A percentile compares a stretch with the other conserved stretches of the same genome.
Evolutionary conservation across 2,113 vertebrate genomes (phyloP).

Genomic region (Uria aalge): DNA sequence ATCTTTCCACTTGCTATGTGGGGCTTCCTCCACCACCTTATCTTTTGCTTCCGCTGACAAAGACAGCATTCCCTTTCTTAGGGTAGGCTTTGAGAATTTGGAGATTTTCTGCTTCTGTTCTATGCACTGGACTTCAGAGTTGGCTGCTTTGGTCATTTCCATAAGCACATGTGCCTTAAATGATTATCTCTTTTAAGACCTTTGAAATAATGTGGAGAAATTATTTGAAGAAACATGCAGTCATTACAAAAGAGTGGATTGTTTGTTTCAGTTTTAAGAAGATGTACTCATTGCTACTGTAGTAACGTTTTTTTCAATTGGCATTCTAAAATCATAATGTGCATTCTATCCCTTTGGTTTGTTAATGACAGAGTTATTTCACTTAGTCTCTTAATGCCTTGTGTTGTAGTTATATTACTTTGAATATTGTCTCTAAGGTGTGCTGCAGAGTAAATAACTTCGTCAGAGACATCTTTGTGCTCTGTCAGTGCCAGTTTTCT

Average conservation of each 20-base stretch:
- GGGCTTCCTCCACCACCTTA: not conserved
- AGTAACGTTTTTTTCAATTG: not conserved
- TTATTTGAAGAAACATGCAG: not conserved
- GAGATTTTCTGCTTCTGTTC: not conserved
- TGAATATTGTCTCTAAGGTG: not conserved
- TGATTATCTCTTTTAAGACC: not conserved
- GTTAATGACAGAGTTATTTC: not conserved
- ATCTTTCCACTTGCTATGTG: not conserved
- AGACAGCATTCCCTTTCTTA: not conserved
- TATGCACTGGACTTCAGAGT: not conserved
- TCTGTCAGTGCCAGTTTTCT: not conserved
- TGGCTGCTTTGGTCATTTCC: not conserved
- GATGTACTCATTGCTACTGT: not conserved
- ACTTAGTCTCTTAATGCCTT: not conserved
- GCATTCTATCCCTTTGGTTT: not conserved
- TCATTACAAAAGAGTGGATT: not conserved
- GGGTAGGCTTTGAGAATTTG: not conserved
- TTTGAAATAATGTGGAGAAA: not conserved
- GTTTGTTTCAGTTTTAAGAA: not conserved
- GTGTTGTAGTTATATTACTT: not conserved
- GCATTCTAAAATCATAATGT: not conserved
- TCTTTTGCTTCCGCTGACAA: not conserved
- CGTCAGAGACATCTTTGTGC: not conserved
- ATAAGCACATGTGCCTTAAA: not conserved
- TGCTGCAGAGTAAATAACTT: not conserved